These are phyloP conservation scores for Napeogenes inachia DNA, from an alignment of 2,888 invertebrate genomes.

Conservation along the genomic window DNA sequence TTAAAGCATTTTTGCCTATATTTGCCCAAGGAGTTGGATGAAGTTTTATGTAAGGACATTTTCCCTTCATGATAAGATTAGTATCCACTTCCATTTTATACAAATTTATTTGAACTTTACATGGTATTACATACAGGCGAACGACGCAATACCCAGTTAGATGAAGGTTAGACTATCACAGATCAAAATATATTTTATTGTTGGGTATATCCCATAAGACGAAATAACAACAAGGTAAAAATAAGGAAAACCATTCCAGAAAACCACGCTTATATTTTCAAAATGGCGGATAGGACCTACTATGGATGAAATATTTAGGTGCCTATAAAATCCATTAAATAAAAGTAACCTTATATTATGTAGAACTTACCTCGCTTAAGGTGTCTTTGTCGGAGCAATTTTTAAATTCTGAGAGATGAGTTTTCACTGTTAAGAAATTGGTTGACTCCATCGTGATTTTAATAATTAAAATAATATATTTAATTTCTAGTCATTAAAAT, in stretches of 20 bases:
- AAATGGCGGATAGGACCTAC: constrained; percentile 22
- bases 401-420: constrained; percentile 71
- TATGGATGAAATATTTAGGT: no score
- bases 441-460: constrained; percentile 49
- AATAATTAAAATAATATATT: constrained; percentile 38
- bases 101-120: no score
- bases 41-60: no score
- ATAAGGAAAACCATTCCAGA: neutral
- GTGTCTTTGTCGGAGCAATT: constrained; percentile 69
- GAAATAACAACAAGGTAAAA: neutral
- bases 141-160: no score
- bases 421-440: constrained; percentile 66
- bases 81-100: no score
- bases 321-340: neutral
- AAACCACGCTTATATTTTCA: constrained; percentile 13
- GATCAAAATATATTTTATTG: no score
- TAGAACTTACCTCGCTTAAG: constrained; percentile 67
- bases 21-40: no score
- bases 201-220: neutral
- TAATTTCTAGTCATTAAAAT: constrained; percentile 26
- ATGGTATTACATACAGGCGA: no score
- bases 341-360: constrained; percentile 5
- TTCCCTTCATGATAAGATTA: no score
- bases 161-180: no score
- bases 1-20: no score